phyloP scores from a whole-genome alignment of 2,113 vertebrate genomes.

The Tetrao urogallus region DNA sequence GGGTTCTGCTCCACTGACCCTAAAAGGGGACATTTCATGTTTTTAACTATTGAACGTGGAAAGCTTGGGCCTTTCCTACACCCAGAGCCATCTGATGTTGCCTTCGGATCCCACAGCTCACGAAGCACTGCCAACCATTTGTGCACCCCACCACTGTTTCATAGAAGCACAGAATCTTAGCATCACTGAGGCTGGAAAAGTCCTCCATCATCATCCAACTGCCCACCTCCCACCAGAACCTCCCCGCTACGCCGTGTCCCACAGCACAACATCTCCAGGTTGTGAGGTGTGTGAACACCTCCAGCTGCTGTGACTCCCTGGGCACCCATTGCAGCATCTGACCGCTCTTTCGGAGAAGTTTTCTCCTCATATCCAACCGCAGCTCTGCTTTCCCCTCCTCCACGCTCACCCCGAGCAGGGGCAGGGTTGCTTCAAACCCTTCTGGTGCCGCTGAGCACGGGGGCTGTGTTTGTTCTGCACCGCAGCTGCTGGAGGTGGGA shows the following conservation, averaged over 20 bases:
- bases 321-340: background rate
- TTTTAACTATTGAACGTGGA: background rate
- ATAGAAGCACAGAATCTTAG: background rate
- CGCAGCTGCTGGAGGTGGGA: background rate
- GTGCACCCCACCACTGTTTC: background rate
- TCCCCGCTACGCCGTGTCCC: too few relatives aligned
- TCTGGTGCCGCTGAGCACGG: background rate
- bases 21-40: background rate
- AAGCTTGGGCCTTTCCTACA: background rate
- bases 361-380: too few relatives aligned
- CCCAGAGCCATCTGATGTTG: background rate
- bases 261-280: too few relatives aligned
- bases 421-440: too few relatives aligned
- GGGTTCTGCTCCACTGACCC: background rate
- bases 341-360: background rate
- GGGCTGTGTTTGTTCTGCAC: background rate
- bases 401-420: too few relatives aligned
- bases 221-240: too few relatives aligned
- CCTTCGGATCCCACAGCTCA: background rate
- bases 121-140: background rate
- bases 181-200: too few relatives aligned
- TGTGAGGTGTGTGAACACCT: too few relatives aligned
- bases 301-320: too few relatives aligned
- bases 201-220: too few relatives aligned
- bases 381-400: background rate